Evolutionary conservation across 2,888 invertebrate species (phyloP), one percentile per base, ranked within the genome.

Genomic region (Zygogramma bicolorata): DNA sequence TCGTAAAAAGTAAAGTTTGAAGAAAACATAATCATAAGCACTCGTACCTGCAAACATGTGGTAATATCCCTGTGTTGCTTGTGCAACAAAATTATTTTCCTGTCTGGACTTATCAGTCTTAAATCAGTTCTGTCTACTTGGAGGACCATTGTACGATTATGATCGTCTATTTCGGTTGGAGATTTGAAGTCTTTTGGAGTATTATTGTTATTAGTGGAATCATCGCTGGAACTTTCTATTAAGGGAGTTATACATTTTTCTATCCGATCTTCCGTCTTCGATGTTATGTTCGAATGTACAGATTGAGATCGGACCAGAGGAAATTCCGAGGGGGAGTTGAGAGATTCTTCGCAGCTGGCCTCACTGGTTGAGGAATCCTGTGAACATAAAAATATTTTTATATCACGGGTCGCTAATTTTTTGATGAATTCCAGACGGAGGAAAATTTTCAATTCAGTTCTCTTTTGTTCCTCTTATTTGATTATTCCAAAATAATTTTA

Each of bases 141-240:
- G 84, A 98, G 93, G 42, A 98, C 91, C 97, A 98, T 98, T 0
- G 97, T 97, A 58, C 97, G 91, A 87, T 97, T 97, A 82, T 94
- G 94, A 76, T 95, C 95, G 53, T 87, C 86, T 31, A 84, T 74
- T 22, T 83, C 82, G 0, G 81, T 79, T 3, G 73, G 60, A 2
- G 72, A 61, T 49, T 75, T 78, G 18, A 63, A 13, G n/a, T 69
- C 31, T 10, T 61, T 58, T 10, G 22, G 10, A 58, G 22, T 40
- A 34, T 65, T 60, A 46, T 67, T 74, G n/a, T 74, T 66, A 15
- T 76, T 68, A 10, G 15, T 63, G 46, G 65, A 62, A 20, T 66
- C 69, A n/a, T 58, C 60, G 38, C 34, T 69, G 13, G 38, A 49
- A 15, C 67, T 34, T 38, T 69, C 65, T 3, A 63, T 65, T 49